phyloP scores from a whole-genome alignment of 1,140 invertebrate species.

The Elymnias hypermnestra region DNA sequence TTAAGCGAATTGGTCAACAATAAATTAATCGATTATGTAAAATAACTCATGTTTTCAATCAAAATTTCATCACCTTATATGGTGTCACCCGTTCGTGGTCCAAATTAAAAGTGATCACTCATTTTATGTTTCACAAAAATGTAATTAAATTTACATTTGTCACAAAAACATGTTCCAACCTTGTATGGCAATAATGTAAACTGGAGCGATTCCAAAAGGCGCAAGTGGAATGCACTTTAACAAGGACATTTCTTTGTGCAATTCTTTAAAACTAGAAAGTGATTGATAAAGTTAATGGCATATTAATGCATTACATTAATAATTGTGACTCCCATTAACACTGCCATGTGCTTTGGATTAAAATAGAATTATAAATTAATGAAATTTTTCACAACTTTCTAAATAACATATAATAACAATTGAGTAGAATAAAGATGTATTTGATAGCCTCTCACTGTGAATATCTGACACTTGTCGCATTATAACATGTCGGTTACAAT shows the following conservation, averaged over 20 bases:
- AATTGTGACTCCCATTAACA: too few relatives aligned
- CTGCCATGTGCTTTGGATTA: too few relatives aligned
- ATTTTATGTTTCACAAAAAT: not conserved
- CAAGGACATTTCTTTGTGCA: constrained; percentile 53
- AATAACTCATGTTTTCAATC: too few relatives aligned
- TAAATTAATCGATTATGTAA: constrained; percentile 5
- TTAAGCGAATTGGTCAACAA: not conserved
- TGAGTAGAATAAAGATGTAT: too few relatives aligned
- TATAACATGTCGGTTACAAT: too few relatives aligned
- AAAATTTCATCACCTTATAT: not conserved
- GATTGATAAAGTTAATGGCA: too few relatives aligned
- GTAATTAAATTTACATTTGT: constrained; percentile 2
- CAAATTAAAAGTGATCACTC: constrained; percentile 1
- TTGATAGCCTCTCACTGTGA: too few relatives aligned
- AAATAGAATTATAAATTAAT: too few relatives aligned
- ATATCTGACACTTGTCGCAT: too few relatives aligned
- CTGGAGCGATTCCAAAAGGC: not conserved
- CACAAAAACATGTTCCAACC: not conserved
- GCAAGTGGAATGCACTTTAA: constrained; percentile 14
- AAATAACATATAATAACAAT: too few relatives aligned
- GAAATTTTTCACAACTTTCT: too few relatives aligned
- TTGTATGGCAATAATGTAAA: not conserved
- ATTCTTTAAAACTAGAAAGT: constrained; percentile 40
- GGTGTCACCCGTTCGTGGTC: not conserved
- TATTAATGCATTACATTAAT: too few relatives aligned